Base-by-base conservation (phyloP, 2,113 vertebrate species). In the Epinephelus lanceolatus region DNA sequence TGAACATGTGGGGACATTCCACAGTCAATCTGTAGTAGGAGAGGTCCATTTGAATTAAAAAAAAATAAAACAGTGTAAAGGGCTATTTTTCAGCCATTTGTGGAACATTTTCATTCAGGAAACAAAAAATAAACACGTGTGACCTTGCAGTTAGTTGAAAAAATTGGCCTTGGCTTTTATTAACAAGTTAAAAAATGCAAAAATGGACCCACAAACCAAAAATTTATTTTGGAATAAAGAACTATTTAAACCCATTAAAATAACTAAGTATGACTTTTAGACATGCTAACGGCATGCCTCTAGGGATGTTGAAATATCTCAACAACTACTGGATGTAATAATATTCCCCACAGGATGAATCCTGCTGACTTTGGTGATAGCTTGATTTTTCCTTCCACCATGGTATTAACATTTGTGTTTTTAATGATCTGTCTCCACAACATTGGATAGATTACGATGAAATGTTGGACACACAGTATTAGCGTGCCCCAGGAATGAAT, bases 81-180 rank as follows among this genome's bases (percentile, higher is more conserved):
- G 18, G 10, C 14, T 27, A 0, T 66, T 56, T 72, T 56, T 49
- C 9, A 51, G 27, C 0, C 6, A 49, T 45, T 77, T 76, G 3
- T 17, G 47, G 13, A 40, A 37, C 62, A 56, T 47, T 7, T 17
- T 15, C 6, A 13, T 47, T 13, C 7, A 10, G 12, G 47, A 60
- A 55, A 30, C 10, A 2, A 37, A 37, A n/a, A 30, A 19, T 42
- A 33, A 53, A 52, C 1, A 2, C 4, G 6, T 56, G 21, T 25
- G 23, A 72, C 57, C 42, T 60, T 60, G 57, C 57, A 68, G n/a
- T 68, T 53, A 40, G 37, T 71, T 53, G 40, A 60, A 76, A 61
- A 70, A 71, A 61, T 5, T 68, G 53, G 17, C 53, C 2, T 27
- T 76, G 21, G 67, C 21, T 76, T 69, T 78, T 72, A 78, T 51